Evolutionary conservation across 2,888 invertebrate species (phyloP).

Genomic region (Cryptocephalus primarius): DNA sequence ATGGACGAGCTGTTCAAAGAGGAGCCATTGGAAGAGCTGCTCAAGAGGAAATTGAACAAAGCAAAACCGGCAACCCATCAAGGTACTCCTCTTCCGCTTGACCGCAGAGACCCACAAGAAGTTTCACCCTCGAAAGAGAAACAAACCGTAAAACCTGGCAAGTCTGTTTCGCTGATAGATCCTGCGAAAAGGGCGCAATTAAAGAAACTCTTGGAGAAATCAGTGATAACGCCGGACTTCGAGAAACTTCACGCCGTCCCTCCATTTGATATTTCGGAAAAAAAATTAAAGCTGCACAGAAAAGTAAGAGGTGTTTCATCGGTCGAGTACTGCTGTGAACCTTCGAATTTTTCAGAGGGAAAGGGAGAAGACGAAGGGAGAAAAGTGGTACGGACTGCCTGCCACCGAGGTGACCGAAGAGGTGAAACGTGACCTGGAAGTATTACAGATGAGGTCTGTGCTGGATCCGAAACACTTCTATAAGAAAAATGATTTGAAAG

Average conservation of each 20-base stretch:
- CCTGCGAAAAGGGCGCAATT: constrained; percentile 31
- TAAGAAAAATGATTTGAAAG: constrained; percentile 81
- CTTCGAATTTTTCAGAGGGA: constrained; percentile 45
- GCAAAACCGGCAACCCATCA: background rate
- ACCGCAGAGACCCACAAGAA: constrained; percentile 2
- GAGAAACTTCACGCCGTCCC: constrained; percentile 53
- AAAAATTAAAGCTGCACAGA: constrained; percentile 44
- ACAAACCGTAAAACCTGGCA: too few species aligned
- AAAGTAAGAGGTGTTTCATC: constrained; percentile 34
- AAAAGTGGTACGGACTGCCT: constrained; percentile 80
- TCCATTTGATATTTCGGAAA: constrained; percentile 46
- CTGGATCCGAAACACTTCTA: constrained; percentile 91
- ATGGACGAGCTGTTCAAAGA: constrained; percentile 15
- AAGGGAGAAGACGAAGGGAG: constrained; percentile 70
- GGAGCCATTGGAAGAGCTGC: background rate
- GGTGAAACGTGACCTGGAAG: constrained; percentile 73
- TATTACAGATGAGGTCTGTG: constrained; percentile 85
- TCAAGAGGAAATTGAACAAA: constrained; percentile 9
- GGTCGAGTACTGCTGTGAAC: background rate
- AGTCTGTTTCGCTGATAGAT: too few species aligned
- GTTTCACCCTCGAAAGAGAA: too few species aligned
- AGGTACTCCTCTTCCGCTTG: too few species aligned
- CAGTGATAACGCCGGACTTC: constrained; percentile 51
- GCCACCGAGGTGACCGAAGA: constrained; percentile 86
- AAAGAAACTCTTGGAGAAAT: constrained; percentile 51